Base-by-base conservation (phyloP, 2,888 invertebrate genomes). In the Ecliptopera silaceata region DNA sequence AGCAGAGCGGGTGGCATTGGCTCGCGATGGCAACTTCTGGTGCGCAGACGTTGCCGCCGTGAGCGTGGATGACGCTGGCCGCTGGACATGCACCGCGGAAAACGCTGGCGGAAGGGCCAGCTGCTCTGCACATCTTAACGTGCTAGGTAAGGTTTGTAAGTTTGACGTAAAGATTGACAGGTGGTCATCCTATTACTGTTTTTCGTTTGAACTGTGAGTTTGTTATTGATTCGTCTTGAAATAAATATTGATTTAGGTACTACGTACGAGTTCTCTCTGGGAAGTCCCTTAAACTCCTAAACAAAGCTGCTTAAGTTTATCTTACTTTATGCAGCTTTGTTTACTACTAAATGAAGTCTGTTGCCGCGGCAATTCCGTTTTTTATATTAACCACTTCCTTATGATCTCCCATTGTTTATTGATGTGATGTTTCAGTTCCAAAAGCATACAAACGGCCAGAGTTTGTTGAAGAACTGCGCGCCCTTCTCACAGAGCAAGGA, bases 381-480 rank as follows among this genome's bases (percentile, higher is more conserved):
- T n/a, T n/a, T n/a, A n/a, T n/a, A n/a, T n/a, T n/a, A n/a, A n/a
- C n/a, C n/a, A n/a, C n/a, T n/a, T n/a, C n/a, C n/a, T n/a, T n/a
- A n/a, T n/a, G n/a, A n/a, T n/a, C n/a, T n/a, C n/a, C n/a, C n/a
- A 8, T 26, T 26, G 26, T 8, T 26, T 8, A 4, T 36, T 15
- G 2, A 8, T 8, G 5, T 41, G 3, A 13, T 22, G 15, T 58
- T 63, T 11, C 50, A 93, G 97, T 97, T 49, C 97, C 97, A 0
- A 97, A 97, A 84, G 96, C 97, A 0, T 97, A 97, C 83, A 97
- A 96, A 76, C 92, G 95, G 12, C 97, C 97, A 0, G 96, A 96
- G 80, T 97, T 98, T 79, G 94, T 97, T 34, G 96, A 97, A 79
- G 96, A 96, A 71, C 92, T 98, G 11, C 93, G 95, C 26, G 96